These are phyloP conservation scores for Dinomys branickii DNA, from an alignment of 2,113 vertebrate genomes.

Conservation along the genomic window DNA sequence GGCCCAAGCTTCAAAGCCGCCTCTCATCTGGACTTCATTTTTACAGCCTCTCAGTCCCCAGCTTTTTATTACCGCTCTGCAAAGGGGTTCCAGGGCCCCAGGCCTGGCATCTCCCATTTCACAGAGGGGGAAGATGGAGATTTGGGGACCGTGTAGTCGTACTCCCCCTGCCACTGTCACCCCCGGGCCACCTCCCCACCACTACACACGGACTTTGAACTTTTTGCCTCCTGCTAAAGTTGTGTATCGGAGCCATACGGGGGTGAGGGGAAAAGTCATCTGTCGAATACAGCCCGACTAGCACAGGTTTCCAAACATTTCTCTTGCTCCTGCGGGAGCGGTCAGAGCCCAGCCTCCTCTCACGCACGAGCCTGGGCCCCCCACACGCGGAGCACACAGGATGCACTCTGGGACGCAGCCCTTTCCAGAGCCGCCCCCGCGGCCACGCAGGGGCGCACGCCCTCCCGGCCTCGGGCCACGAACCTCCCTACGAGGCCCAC, in stretches of 20 bases:
- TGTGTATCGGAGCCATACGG: not conserved
- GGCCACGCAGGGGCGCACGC: conserved; percentile 73
- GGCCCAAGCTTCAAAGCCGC: conserved; percentile 81
- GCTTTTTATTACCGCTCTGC: conserved; percentile 80
- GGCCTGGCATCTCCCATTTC: conserved; percentile 78
- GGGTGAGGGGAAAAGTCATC: conserved; percentile 31
- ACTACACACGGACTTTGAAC: conserved; percentile 42
- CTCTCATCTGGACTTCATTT: conserved; percentile 84
- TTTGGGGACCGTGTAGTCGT: conserved; percentile 39
- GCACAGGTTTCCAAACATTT: conserved; percentile 19
- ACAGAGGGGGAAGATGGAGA: conserved; percentile 52
- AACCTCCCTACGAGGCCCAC: conserved; percentile 52
- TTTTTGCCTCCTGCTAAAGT: conserved; percentile 64
- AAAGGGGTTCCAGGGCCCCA: conserved; percentile 81
- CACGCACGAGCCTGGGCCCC: conserved; percentile 25
- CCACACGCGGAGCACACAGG: conserved; percentile 61
- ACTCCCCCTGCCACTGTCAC: conserved; percentile 11
- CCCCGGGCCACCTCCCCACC: not conserved
- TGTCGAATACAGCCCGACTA: not conserved
- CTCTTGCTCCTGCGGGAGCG: not conserved
- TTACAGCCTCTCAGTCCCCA: conserved; percentile 79
- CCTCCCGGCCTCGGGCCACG: conserved; percentile 67
- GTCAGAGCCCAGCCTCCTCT: not conserved
- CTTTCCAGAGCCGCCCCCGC: conserved; percentile 77
- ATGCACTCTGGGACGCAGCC: conserved; percentile 55